Evolutionary conservation across 2,797 vertebrate species (phyloP).

Genomic region (Spinus olivaceus): DNA sequence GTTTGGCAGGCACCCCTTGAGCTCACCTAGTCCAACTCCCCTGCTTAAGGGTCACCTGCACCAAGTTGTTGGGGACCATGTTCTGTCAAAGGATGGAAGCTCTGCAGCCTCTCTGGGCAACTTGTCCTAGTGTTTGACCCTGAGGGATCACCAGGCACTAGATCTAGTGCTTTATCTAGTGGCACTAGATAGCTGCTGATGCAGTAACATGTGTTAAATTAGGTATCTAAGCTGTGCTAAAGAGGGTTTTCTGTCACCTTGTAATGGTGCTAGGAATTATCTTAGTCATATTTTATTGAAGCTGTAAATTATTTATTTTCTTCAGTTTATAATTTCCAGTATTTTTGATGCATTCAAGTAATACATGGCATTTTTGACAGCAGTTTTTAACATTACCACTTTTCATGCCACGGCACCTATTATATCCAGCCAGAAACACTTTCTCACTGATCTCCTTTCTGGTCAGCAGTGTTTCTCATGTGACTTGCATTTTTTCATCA

Average conservation of each 20-base stretch:
- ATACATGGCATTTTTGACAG: not conserved
- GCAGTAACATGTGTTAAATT: not conserved
- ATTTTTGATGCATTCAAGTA: not conserved
- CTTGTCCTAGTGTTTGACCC: not conserved
- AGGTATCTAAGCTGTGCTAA: not conserved
- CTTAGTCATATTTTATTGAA: not conserved
- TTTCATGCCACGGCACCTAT: not conserved
- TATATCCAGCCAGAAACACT: not conserved
- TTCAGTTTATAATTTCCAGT: not conserved
- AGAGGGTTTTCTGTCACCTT: not conserved
- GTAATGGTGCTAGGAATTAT: not conserved
- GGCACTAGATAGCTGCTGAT: not conserved
- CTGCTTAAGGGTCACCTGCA: not conserved
- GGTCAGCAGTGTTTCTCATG: not conserved
- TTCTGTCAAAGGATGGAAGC: not conserved
- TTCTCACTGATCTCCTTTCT: not conserved
- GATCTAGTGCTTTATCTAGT: not conserved
- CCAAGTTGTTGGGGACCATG: not conserved
- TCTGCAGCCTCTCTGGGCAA: not conserved
- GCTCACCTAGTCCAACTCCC: rapidly evolving
- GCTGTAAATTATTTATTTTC: not conserved
- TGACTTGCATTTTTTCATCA: not conserved
- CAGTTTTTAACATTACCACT: not conserved
- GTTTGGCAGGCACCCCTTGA: not conserved
- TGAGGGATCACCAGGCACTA: not conserved